phyloP scores from a whole-genome alignment of 2,113 vertebrate genomes.

The Perca schrenkii region DNA sequence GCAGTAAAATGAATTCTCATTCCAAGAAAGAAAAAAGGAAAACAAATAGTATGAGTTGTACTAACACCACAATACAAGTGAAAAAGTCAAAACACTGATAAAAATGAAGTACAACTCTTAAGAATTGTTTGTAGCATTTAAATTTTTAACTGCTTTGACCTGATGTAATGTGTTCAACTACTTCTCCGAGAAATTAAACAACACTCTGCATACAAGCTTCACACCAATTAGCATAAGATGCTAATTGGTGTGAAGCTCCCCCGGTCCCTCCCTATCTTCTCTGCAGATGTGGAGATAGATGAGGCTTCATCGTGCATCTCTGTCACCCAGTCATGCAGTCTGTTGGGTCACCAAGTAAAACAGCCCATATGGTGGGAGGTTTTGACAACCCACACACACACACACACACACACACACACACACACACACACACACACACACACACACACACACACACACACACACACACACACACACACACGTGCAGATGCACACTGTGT shows the following conservation, averaged over 20 bases:
- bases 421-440: constrained; percentile 25
- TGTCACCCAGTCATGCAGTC: constrained; percentile 63
- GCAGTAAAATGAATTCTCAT: constrained; percentile 42
- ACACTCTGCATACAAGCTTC: not conserved
- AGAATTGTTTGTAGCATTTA: not conserved
- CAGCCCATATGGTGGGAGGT: constrained; percentile 69
- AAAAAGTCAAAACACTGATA: constrained; percentile 5
- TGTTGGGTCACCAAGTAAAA: constrained; percentile 67
- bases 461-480: constrained; percentile 23
- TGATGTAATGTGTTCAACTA: not conserved
- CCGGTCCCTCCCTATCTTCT: not conserved
- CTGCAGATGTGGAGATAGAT: constrained; percentile 65
- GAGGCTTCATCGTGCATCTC: constrained; percentile 57
- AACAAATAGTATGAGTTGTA: constrained; percentile 7
- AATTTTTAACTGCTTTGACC: not conserved
- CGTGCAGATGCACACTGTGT: not conserved
- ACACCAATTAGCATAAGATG: constrained; percentile 38
- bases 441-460: constrained; percentile 14
- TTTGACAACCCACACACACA: constrained; percentile 40
- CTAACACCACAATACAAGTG: not conserved
- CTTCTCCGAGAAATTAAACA: not conserved
- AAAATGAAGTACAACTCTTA: not conserved
- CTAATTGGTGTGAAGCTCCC: too few species aligned
- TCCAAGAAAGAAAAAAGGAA: constrained; percentile 17
- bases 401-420: constrained; percentile 28